phyloP scores from a whole-genome alignment of 2,113 vertebrate genomes.

The Chaetops frenatus region DNA sequence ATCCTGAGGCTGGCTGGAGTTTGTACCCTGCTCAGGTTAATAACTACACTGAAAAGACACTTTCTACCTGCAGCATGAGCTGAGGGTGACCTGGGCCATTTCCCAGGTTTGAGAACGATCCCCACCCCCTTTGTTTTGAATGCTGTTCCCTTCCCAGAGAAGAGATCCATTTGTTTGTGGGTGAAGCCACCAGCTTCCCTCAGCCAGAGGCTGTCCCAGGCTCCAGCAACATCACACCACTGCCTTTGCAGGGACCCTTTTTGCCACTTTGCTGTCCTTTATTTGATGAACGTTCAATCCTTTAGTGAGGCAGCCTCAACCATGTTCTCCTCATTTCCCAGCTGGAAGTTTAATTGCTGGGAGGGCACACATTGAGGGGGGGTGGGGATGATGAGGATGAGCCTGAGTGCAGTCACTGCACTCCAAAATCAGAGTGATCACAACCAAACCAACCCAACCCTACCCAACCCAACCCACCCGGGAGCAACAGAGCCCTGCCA shows the following conservation, averaged over 20 bases:
- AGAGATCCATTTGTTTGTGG: neutral
- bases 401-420: neutral
- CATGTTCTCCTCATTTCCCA: neutral
- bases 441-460: neutral
- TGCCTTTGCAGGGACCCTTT: neutral
- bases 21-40: neutral
- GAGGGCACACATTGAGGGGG: neutral
- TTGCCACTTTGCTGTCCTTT: neutral
- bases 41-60: neutral
- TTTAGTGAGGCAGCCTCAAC: neutral
- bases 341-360: neutral
- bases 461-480: neutral
- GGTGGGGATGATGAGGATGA: neutral
- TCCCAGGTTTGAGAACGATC: neutral
- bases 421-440: neutral
- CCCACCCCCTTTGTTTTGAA: neutral
- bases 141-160: neutral
- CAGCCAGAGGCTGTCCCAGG: neutral
- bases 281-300: neutral
- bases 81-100: fast-evolving
- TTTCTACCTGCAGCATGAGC: neutral
- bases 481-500: neutral
- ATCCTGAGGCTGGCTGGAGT: neutral
- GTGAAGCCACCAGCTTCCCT: neutral
- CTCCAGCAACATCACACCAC: neutral